Conservation (phyloP, 2,113 vertebrate genomes). For the Australoheros scitulus region DNA sequence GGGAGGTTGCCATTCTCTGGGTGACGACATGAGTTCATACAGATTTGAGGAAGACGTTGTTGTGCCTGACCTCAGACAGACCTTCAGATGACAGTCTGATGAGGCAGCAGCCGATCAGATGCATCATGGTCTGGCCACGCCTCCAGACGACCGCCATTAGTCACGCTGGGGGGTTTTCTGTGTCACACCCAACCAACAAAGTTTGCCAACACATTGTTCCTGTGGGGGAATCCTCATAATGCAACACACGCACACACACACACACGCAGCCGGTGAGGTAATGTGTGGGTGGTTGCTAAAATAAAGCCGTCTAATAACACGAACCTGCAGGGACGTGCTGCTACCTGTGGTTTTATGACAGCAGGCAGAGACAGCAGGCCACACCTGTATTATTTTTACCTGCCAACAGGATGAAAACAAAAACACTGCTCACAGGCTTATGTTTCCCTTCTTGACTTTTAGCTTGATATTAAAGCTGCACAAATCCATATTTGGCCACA, state of each 20-base stretch:
- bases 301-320: neutral
- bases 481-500: neutral
- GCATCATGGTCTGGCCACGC: constrained; percentile 4
- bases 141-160: constrained; percentile 5
- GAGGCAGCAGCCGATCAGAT: constrained; percentile 3
- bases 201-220: neutral
- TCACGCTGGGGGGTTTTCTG: neutral
- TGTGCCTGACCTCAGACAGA: constrained; percentile 6
- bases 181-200: neutral
- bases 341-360: constrained; percentile 15
- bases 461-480: neutral
- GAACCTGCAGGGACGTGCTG: neutral
- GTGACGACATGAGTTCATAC: neutral
- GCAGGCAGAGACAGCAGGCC: neutral
- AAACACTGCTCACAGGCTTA: neutral
- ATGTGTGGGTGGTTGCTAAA: constrained; percentile 5
- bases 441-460: neutral
- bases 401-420: neutral
- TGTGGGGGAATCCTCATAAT: constrained; percentile 33
- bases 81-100: neutral
- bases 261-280: neutral
- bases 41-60: neutral
- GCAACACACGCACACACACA: neutral
- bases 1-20: neutral
- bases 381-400: constrained; percentile 29